Conservation (phyloP, 1,140 invertebrate species). For the Tetraneura akinire region DNA sequence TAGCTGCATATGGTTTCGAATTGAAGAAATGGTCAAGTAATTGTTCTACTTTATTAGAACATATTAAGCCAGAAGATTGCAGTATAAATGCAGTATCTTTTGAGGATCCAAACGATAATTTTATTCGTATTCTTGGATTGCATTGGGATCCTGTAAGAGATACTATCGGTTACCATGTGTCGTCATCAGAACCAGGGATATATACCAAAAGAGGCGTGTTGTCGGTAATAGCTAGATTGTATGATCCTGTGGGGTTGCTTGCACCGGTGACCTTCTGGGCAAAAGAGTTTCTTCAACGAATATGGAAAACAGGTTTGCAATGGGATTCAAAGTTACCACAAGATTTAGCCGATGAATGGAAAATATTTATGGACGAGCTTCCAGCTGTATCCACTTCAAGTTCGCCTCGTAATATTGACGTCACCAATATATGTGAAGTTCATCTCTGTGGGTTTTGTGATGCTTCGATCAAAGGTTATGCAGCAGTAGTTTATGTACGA, state of each 20-base stretch:
- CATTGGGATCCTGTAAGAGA: not conserved
- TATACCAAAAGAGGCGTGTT: slow-evolving; percentile 52
- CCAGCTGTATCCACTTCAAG: too few species aligned
- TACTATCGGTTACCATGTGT: not conserved
- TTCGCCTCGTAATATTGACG: too few species aligned
- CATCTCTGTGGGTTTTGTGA: slow-evolving; percentile 57
- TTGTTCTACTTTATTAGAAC: not conserved
- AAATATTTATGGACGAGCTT: too few species aligned
- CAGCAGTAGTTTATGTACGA: slow-evolving; percentile 55
- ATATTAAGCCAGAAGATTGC: not conserved
- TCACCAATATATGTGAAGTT: slow-evolving; percentile 11
- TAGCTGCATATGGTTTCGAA: not conserved
- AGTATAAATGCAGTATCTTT: not conserved
- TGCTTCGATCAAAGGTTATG: slow-evolving; percentile 56
- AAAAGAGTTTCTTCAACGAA: too few species aligned
- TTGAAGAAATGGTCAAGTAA: not conserved
- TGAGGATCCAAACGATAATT: not conserved
- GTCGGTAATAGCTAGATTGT: not conserved
- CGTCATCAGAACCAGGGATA: not conserved
- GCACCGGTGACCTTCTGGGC: too few species aligned
- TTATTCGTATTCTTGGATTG: not conserved
- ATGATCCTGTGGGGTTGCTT: too few species aligned
- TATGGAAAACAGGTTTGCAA: too few species aligned
- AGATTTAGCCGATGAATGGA: too few species aligned
- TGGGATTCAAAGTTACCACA: too few species aligned